Conservation (phyloP, 2,797 vertebrate genomes). For the Gambusia yucatana region DNA sequence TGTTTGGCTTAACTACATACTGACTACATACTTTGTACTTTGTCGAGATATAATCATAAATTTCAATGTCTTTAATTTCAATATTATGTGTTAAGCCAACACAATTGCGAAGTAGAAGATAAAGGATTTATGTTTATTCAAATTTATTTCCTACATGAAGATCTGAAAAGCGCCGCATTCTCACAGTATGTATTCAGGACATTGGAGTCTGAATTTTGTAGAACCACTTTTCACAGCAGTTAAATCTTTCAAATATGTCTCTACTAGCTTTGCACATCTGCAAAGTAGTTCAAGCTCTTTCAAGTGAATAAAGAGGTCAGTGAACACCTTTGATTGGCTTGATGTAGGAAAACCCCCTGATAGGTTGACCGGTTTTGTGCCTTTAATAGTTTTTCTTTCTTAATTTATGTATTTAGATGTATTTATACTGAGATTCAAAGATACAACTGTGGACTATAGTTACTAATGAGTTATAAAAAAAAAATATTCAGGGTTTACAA, state of each 20-base stretch:
- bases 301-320: too few relatives aligned
- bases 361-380: neutral
- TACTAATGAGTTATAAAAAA: neutral
- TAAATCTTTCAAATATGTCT: neutral
- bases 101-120: neutral
- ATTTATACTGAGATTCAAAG: too few relatives aligned
- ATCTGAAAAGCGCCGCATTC: neutral
- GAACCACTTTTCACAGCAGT: neutral
- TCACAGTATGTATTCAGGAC: too few relatives aligned
- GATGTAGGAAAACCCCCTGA: neutral
- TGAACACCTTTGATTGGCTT: neutral
- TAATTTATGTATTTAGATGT: too few relatives aligned
- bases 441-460: too few relatives aligned
- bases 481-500: neutral
- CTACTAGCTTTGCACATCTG: too few relatives aligned
- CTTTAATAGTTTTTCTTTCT: neutral
- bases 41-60: neutral
- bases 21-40: too few relatives aligned
- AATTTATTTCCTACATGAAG: neutral
- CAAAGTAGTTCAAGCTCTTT: too few relatives aligned
- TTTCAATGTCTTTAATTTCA: neutral
- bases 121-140: neutral
- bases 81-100: too few relatives aligned
- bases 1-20: too few relatives aligned
- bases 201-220: neutral